Conservation (phyloP, 2,888 invertebrate genomes). For the Zaprionus lineosus region DNA sequence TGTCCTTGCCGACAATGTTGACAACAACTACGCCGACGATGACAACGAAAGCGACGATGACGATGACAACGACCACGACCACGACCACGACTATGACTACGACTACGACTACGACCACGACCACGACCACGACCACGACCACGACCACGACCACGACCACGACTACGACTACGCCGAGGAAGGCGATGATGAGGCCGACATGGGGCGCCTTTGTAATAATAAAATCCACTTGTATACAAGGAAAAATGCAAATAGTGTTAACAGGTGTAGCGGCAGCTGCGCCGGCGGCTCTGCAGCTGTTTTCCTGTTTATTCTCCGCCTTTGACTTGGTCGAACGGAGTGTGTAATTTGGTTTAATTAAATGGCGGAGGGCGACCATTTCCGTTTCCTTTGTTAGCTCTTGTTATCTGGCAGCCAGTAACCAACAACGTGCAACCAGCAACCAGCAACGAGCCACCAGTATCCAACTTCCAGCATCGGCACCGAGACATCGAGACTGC, state of each 20-base stretch:
- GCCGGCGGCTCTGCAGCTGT: conserved; percentile 62
- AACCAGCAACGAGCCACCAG: too few relatives aligned
- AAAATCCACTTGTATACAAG: conserved; percentile 34
- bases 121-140: conserved; percentile 55
- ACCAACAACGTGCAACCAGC: too few relatives aligned
- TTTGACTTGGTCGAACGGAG: conserved; percentile 7
- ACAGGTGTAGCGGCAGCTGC: conserved; percentile 64
- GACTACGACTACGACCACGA: neutral
- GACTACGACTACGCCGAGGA: neutral
- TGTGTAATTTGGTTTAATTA: conserved; percentile 72
- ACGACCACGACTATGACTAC: conserved; percentile 34
- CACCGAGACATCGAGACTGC: too few relatives aligned
- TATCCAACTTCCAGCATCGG: too few relatives aligned
- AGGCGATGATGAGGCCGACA: neutral
- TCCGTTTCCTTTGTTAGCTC: conserved; percentile 36
- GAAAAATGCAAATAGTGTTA: conserved; percentile 68
- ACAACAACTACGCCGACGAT: neutral
- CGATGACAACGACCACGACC: too few relatives aligned
- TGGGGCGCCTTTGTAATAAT: conserved; percentile 45
- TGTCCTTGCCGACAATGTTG: conserved; percentile 56
- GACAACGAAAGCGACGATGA: neutral
- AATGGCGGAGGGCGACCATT: conserved; percentile 27
- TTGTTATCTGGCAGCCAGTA: conserved; percentile 29
- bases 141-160: conserved; percentile 35
- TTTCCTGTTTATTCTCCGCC: conserved; percentile 56